Conservation (phyloP, 2,888 invertebrate species). For the Bugula neritina region DNA sequence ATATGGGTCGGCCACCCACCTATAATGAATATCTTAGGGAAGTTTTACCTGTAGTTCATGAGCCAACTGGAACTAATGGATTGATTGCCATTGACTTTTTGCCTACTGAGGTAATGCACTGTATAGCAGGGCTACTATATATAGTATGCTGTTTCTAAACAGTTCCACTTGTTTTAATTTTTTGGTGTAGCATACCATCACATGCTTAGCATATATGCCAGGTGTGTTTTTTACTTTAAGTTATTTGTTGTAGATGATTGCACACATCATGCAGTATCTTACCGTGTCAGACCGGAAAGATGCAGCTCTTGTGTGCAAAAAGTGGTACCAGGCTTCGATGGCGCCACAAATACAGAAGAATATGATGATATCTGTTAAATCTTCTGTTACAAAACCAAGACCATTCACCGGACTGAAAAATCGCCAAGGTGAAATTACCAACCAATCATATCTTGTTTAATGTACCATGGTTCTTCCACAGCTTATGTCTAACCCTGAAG, state of each 20-base stretch:
- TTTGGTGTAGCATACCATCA: too few relatives aligned
- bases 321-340: conserved; percentile 66
- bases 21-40: conserved; percentile 13
- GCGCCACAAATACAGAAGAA: conserved; percentile 60
- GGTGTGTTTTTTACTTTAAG: too few relatives aligned
- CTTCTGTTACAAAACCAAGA: neutral
- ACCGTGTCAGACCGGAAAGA: conserved; percentile 62
- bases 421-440: neutral
- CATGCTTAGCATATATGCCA: too few relatives aligned
- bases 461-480: too few relatives aligned
- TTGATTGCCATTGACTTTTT: neutral
- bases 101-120: neutral
- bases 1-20: neutral
- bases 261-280: conserved; percentile 45
- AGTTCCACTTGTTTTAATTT: neutral
- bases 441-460: too few relatives aligned
- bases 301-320: conserved; percentile 62
- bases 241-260: conserved; percentile 45
- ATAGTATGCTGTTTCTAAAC: neutral
- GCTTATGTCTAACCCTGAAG: too few relatives aligned
- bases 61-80: too few relatives aligned
- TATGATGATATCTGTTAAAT: conserved; percentile 52
- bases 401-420: conserved; percentile 4
- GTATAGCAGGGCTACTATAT: neutral
- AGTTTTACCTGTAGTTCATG: neutral